These are phyloP conservation scores for Nibea albiflora DNA, from an alignment of 2,113 vertebrate species.

Conservation along the genomic window DNA sequence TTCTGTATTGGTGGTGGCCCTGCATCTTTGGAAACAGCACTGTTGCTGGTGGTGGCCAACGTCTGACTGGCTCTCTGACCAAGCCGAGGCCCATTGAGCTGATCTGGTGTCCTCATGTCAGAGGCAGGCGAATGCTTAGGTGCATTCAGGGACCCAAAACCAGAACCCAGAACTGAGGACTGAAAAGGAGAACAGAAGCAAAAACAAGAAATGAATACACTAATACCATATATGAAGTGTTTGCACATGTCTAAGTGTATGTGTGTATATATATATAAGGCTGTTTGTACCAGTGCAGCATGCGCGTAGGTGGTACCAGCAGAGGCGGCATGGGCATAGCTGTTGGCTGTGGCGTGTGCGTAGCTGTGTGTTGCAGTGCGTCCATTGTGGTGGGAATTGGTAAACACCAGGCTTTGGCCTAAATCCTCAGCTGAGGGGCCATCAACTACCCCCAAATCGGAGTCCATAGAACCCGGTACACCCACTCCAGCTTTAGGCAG, in stretches of 20 bases:
- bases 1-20: slow-evolving; percentile 57
- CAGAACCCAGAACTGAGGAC: slow-evolving; percentile 92
- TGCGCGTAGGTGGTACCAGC: slow-evolving; percentile 88
- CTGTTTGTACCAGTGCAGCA: slow-evolving; percentile 81
- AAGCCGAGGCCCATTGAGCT: slow-evolving; percentile 86
- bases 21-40: slow-evolving; percentile 71
- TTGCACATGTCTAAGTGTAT: background rate
- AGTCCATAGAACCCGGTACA: slow-evolving; percentile 76
- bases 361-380: slow-evolving; percentile 86
- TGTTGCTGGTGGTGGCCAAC: slow-evolving; percentile 76
- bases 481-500: slow-evolving; percentile 86
- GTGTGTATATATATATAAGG: background rate
- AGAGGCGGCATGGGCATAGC: slow-evolving; percentile 88
- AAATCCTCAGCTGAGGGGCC: slow-evolving; percentile 87
- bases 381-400: slow-evolving; percentile 92
- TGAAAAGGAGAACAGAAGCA: slow-evolving; percentile 62
- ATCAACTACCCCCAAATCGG: slow-evolving; percentile 86
- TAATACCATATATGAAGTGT: background rate
- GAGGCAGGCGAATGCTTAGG: slow-evolving; percentile 85
- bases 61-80: slow-evolving; percentile 83
- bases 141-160: slow-evolving; percentile 88
- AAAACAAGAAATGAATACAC: slow-evolving; percentile 9
- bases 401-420: slow-evolving; percentile 95
- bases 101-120: slow-evolving; percentile 89
- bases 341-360: slow-evolving; percentile 86